Base-by-base conservation (phyloP, 2,797 vertebrate genomes). In the Phoeniculus purpureus region DNA sequence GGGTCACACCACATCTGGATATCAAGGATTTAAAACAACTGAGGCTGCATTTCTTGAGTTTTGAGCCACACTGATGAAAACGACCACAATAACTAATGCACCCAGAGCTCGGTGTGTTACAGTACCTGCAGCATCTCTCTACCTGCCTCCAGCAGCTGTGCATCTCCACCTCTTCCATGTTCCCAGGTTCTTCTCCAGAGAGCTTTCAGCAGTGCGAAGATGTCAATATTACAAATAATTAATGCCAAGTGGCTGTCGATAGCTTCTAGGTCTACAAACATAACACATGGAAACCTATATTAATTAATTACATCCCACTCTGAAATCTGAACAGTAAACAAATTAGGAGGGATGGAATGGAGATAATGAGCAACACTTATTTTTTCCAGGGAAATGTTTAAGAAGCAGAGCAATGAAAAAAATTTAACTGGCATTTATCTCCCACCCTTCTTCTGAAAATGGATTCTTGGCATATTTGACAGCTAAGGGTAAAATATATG, bases 221-320 rank as follows among this genome's bases (percentile, higher is more conserved):
- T 54, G 64, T 66, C 67, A 88, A 52, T 77, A 68, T 43, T 47
- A 68, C 65, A 90, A 93, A 80, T 92, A 89, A 87, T 79, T 89
- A 78, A 89, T 72, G 54, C 73, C 59, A 89, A 89, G 62, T 90
- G 58, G 32, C 59, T 92, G 84, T 67, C 89, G 81, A 75, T 91
- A 85, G n/a, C 5, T 20, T n/a, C 51, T 62, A 68, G n/a, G 48
- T 87, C 65, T 87, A 71, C 92, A 89, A 81, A 60, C 50, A 34
- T 9, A 81, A 50, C 23, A 59, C 3, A 2, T 26, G 71, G 58
- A 67, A 86, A 64, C 29, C n/a, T 31, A 8, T 75, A 75, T 81
- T 64, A 93, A 85, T 87, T 89, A 85, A 81, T 87, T 88, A 21
- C 50, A 61, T 83, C 62, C 48, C 21, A 25, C 45, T 77, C 51